A percentile compares a stretch with the other conserved stretches of the same genome.
These are phyloP conservation scores for Petaurus breviceps DNA, from an alignment of 2,113 vertebrate species.

Conservation along the genomic window DNA sequence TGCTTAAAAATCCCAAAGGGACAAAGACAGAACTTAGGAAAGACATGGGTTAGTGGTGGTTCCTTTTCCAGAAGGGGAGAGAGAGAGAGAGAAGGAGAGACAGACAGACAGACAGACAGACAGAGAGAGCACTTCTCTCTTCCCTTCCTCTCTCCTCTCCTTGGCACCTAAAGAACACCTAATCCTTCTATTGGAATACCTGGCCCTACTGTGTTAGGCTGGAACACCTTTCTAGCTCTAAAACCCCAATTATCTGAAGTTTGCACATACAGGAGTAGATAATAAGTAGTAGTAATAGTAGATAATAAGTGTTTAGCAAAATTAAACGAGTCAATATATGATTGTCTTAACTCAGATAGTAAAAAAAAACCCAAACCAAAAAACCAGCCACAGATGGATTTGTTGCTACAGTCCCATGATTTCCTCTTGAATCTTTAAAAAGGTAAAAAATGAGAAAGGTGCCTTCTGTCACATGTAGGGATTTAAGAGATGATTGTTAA, in stretches of 20 bases:
- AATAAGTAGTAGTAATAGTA: not conserved
- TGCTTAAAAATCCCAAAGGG: not conserved
- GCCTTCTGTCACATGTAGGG: not conserved
- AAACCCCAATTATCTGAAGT: not conserved
- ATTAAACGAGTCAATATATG: not conserved
- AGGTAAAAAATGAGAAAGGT: slow-evolving; percentile 52
- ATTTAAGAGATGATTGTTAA: not conserved
- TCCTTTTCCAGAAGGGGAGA: not conserved
- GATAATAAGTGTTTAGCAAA: not conserved
- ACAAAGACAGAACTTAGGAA: not conserved
- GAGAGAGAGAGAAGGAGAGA: not conserved
- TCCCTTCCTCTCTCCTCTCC: not conserved
- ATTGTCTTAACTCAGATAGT: not conserved
- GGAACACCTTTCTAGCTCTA: not conserved
- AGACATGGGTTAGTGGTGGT: not conserved
- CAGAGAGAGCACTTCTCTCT: not conserved
- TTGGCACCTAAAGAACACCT: not conserved
- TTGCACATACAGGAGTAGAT: not conserved
- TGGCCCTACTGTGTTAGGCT: not conserved
- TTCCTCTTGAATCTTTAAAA: slow-evolving; percentile 36
- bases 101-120: not conserved
- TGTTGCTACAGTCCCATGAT: not conserved
- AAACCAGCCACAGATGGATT: not conserved
- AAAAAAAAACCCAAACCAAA: too few relatives aligned
- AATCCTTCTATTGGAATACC: not conserved